Conservation (phyloP, 2,797 vertebrate genomes). For the Danio aesculapii region DNA sequence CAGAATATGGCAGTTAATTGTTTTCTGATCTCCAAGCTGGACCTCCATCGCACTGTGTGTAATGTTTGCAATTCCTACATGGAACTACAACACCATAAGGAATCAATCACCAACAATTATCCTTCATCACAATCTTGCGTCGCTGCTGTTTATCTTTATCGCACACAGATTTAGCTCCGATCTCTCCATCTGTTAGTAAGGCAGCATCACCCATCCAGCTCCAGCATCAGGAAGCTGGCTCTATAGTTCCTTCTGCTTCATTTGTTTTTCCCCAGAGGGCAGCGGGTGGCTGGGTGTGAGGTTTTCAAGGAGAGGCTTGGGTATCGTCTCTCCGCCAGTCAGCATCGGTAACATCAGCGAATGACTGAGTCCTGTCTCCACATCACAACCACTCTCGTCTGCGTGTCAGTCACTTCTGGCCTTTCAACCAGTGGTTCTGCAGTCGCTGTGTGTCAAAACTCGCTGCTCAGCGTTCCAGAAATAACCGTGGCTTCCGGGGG, state of each 20-base stretch:
- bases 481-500: constrained; percentile 45
- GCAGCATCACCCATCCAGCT: neutral
- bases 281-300: constrained; percentile 3
- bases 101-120: neutral
- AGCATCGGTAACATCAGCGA: constrained; percentile 28
- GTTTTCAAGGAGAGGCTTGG: constrained; percentile 16
- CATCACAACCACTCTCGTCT: constrained; percentile 24
- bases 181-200: neutral
- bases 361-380: constrained; percentile 32
- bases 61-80: neutral
- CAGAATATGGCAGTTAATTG: too few relatives aligned
- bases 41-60: neutral
- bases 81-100: neutral
- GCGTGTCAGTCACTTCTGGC: constrained; percentile 27
- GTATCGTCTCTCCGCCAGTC: constrained; percentile 28
- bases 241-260: neutral
- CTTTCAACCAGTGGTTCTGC: constrained; percentile 43
- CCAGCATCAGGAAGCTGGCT: neutral
- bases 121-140: neutral
- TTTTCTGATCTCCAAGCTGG: too few relatives aligned
- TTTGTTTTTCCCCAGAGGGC: constrained; percentile 19
- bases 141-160: neutral
- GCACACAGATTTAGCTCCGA: neutral
- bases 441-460: constrained; percentile 44
- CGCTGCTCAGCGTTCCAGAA: constrained; percentile 49